Percentiles rank a stretch among this genome's conserved stretches.
Conservation (phyloP, 2,797 vertebrate genomes). For the Rhynchonycteris naso region DNA sequence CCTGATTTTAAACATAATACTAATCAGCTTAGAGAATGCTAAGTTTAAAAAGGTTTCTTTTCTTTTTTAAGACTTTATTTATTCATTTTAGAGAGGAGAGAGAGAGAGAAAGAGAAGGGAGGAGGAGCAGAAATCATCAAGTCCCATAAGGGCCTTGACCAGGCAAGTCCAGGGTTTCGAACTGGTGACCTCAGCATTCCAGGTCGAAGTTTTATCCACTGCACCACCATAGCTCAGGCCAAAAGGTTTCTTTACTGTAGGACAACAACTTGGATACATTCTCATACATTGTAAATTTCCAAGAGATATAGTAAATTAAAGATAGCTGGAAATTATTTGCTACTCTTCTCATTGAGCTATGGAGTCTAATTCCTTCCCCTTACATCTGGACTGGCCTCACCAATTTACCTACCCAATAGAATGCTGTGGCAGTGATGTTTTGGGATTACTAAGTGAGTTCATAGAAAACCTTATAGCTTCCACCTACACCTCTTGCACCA, state of each 20-base stretch:
- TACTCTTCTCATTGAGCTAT: neutral
- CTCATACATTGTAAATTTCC: neutral
- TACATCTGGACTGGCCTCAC: neutral
- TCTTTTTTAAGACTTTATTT: too few species aligned
- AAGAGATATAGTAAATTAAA: neutral
- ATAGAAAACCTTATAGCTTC: neutral
- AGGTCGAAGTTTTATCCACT: too few species aligned
- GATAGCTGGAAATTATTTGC: neutral
- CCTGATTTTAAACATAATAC: neutral
- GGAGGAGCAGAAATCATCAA: too few species aligned
- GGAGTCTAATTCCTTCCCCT: neutral
- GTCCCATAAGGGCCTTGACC: too few species aligned
- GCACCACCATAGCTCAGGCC: too few species aligned
- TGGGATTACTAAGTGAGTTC: neutral
- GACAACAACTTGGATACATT: neutral
- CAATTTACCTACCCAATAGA: neutral
- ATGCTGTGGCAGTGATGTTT: neutral
- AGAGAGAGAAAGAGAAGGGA: too few species aligned
- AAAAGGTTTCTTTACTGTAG: neutral
- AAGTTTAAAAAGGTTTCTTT: neutral
- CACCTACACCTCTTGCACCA: neutral
- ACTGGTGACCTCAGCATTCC: too few species aligned
- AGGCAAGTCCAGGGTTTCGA: too few species aligned
- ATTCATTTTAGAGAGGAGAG: too few species aligned
- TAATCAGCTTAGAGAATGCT: neutral